These are phyloP conservation scores for Rhinoraja longicauda DNA, from an alignment of 2,797 vertebrate genomes.

Conservation along the genomic window DNA sequence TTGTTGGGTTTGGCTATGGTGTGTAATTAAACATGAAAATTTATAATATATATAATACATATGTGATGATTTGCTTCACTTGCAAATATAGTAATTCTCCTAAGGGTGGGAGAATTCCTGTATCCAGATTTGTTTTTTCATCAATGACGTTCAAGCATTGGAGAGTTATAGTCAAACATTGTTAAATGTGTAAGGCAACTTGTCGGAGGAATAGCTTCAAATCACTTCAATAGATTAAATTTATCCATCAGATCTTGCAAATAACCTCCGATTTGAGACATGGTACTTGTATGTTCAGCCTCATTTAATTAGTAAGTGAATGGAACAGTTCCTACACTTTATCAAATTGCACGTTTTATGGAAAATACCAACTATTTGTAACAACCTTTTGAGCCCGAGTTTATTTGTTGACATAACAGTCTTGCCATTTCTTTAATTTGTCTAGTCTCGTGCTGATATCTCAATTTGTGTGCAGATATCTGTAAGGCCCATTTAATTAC, in stretches of 20 bases:
- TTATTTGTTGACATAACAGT: not conserved
- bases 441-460: conserved; percentile 3
- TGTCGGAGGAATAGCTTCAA: not conserved
- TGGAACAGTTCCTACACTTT: not conserved
- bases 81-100: not conserved
- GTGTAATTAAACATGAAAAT: not conserved
- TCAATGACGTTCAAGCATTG: not conserved
- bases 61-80: not conserved
- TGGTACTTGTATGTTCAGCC: not conserved
- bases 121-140: not conserved
- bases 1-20: not conserved
- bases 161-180: not conserved
- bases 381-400: not conserved
- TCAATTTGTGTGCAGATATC: conserved; percentile 6
- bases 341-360: not conserved
- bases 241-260: not conserved
- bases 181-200: not conserved
- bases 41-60: not conserved
- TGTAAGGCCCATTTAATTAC: conserved; percentile 38
- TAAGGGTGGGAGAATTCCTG: not conserved
- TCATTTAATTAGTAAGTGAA: not conserved
- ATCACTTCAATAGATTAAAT: not conserved
- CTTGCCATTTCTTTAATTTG: conserved; percentile 6
- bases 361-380: not conserved
- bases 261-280: not conserved